Base-by-base conservation (phyloP, 2,113 vertebrate species). In the Motacilla tschutschensis region DNA sequence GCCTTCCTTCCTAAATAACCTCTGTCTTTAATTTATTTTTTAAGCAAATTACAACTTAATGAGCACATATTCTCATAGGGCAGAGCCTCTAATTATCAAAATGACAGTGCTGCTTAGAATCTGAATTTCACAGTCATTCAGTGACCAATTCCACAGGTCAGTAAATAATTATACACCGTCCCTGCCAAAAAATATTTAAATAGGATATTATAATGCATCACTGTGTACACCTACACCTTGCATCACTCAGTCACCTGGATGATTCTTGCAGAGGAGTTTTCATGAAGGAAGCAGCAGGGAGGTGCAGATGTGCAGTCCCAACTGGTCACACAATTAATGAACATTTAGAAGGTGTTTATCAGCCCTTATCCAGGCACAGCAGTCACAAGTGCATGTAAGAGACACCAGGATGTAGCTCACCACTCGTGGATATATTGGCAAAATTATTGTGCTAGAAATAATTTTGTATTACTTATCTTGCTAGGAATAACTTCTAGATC, bases 11-110 rank as follows among this genome's bases (percentile, higher is more conserved):
- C 94, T 96, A 95, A 95, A 92, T 75, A 90, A 90, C 92, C 73
- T 90, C 93, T 93, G 95, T 88, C 85, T 96, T 94, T 88, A 90
- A 95, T 96, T 96, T 95, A 93, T 91, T 92, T 91, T 94, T 94
- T 36, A 88, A 92, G 91, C 90, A 95, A 94, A 95, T 95, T 94
- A 92, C 90, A 82, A 84, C 80, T 93, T 95, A 95, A 96, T n/a
- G 44, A 94, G 88, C 90, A 86, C 85, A 87, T 77, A 83, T 89
- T 95, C 86, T 93, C 13, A 0, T 79, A 87, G 86, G 83, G 74
- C 46, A 86, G 84, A 91, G 70, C 57, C 87, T 93, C 77, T 95
- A 90, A 95, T 95, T 92, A 92, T 75, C 84, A 29, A 83, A 88
- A 93, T 87, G 88, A 92, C 63, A 93, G 83, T 80, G 73, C 59